phyloP scores from a whole-genome alignment of 2,797 vertebrate species.

The Rhabdophis nuchalis region DNA sequence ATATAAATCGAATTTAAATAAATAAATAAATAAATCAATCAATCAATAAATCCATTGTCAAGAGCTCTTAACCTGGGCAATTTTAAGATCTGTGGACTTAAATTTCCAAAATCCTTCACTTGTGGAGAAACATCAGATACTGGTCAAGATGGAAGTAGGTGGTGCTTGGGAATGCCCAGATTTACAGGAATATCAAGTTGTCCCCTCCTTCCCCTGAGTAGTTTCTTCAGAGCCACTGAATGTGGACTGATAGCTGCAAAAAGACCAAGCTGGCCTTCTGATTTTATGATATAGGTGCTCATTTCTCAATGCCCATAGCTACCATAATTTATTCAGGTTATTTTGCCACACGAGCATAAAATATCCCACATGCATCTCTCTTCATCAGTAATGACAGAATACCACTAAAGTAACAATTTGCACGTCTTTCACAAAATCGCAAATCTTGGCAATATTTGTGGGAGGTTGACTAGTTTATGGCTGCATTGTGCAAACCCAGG shows the following conservation, averaged over 20 bases:
- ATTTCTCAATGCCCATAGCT: background rate
- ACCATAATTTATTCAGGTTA: background rate
- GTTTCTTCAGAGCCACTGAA: background rate
- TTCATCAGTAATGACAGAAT: background rate
- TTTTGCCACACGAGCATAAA: background rate
- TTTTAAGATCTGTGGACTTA: background rate
- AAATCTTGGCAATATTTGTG: background rate
- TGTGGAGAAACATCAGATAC: background rate
- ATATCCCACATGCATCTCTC: background rate
- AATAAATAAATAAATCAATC: too few species aligned
- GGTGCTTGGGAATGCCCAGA: background rate
- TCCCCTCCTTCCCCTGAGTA: too few species aligned
- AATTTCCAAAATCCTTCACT: background rate
- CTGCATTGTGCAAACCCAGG: background rate
- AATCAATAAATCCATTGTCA: too few species aligned
- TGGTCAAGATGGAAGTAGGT: background rate
- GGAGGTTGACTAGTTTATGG: background rate
- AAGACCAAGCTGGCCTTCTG: background rate
- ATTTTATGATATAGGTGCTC: background rate
- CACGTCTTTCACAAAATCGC: background rate
- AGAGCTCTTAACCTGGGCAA: background rate
- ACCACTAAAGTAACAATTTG: background rate
- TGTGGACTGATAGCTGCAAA: background rate
- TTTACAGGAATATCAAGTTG: background rate
- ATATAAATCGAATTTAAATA: too few species aligned